A percentile compares a stretch with the other conserved stretches of the same genome.
Conservation (phyloP, 2,888 invertebrate genomes). For the Synergus japonicus region DNA sequence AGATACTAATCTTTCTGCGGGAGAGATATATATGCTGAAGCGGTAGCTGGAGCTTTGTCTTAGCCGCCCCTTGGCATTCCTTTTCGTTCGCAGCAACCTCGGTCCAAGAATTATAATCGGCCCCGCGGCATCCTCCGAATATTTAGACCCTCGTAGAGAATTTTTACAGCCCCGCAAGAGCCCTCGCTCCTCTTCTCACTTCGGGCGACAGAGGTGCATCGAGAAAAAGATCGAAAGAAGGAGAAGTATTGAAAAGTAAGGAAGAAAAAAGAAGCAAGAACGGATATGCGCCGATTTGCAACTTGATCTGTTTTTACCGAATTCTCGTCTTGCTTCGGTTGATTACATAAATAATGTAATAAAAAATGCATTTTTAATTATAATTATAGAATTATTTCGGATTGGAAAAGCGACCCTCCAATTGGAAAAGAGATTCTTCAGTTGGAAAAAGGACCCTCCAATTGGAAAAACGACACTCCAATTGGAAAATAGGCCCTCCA, state of each 20-base stretch:
- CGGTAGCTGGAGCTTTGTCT: slow-evolving; percentile 65
- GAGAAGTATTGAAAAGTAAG: slow-evolving; percentile 16
- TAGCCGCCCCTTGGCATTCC: slow-evolving; percentile 68
- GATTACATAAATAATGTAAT: too few relatives aligned
- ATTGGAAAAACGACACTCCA: too few relatives aligned
- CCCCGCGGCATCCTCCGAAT: slow-evolving; percentile 62
- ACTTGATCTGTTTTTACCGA: neutral
- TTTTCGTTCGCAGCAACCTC: slow-evolving; percentile 62
- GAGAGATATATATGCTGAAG: slow-evolving; percentile 62
- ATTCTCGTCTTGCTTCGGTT: too few relatives aligned
- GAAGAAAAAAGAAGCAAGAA: slow-evolving; percentile 34
- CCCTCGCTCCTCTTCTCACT: slow-evolving; percentile 37
- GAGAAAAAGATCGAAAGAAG: slow-evolving; percentile 16
- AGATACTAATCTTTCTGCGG: slow-evolving; percentile 69
- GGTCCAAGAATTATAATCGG: slow-evolving; percentile 67
- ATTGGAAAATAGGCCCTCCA: too few relatives aligned
- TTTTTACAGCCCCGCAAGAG: slow-evolving; percentile 53
- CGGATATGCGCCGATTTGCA: slow-evolving; percentile 3
- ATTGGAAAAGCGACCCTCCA: too few relatives aligned
- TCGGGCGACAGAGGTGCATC: slow-evolving; percentile 6
- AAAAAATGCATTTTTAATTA: too few relatives aligned
- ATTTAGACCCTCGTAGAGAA: slow-evolving; percentile 63
- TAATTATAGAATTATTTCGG: too few relatives aligned
- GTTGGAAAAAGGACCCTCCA: too few relatives aligned
- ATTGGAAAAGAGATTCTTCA: too few relatives aligned